Evolutionary conservation across 2,797 vertebrate species (phyloP).

Genomic region (Hoplostethus mediterraneus): DNA sequence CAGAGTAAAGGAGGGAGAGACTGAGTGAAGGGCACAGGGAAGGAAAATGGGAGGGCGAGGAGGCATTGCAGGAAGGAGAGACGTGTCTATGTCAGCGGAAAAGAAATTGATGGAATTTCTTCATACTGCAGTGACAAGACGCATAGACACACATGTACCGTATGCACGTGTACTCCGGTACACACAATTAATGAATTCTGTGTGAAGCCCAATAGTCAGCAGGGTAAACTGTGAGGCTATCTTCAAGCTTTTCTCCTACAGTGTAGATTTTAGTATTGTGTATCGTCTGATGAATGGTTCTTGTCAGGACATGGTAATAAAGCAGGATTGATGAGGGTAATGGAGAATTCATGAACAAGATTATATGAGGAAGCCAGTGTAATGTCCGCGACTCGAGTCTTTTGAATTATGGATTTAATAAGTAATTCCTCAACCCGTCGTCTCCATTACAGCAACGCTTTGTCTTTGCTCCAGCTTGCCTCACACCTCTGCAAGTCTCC

Average conservation of each 20-base stretch:
- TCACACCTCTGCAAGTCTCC: constrained; percentile 10
- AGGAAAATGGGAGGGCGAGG: constrained; percentile 7
- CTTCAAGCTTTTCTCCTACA: background rate
- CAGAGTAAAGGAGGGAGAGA: constrained; percentile 25
- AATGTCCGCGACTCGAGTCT: constrained; percentile 32
- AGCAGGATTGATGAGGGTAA: constrained; percentile 50
- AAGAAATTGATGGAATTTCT: constrained; percentile 63
- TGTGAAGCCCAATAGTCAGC: background rate
- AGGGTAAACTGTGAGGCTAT: constrained; percentile 14
- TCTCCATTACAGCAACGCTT: constrained; percentile 20
- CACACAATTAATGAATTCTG: constrained; percentile 24
- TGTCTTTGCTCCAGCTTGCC: constrained; percentile 21
- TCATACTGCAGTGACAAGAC: constrained; percentile 46
- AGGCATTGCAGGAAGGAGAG: constrained; percentile 27
- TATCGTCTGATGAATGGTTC: constrained; percentile 31
- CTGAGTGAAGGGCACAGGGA: constrained; percentile 39
- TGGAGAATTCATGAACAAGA: constrained; percentile 57
- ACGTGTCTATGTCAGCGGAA: constrained; percentile 63
- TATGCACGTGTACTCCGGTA: background rate
- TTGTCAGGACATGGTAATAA: constrained; percentile 35
- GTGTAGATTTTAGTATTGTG: background rate
- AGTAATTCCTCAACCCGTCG: constrained; percentile 51
- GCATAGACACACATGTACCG: constrained; percentile 10
- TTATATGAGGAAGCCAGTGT: constrained; percentile 31
- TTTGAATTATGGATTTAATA: constrained; percentile 69